Conservation (phyloP, 2,888 invertebrate species). For the Microctonus aethiopoides region DNA sequence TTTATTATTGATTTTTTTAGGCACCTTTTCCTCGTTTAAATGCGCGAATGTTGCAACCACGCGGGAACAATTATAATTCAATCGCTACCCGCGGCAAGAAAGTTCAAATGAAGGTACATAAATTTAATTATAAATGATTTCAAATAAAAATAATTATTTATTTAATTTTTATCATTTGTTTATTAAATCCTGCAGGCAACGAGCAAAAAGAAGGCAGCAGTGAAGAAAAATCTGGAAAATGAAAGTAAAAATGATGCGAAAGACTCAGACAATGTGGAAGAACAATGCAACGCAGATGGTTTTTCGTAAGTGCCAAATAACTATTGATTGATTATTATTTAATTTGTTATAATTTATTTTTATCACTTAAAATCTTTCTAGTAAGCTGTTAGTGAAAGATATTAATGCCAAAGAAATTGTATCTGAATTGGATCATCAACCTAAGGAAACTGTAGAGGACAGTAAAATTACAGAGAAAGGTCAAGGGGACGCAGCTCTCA, state of each 20-base stretch:
- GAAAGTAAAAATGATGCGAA: conserved; percentile 56
- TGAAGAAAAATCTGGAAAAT: conserved; percentile 59
- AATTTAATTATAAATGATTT: not conserved
- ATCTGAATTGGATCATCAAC: conserved; percentile 54
- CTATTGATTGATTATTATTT: not conserved
- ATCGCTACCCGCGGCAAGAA: conserved; percentile 61
- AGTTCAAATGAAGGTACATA: conserved; percentile 65
- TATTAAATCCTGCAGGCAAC: conserved; percentile 54
- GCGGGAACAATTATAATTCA: conserved; percentile 56
- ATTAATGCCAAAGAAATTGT: conserved; percentile 52
- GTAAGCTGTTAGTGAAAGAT: conserved; percentile 49
- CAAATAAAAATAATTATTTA: conserved; percentile 19
- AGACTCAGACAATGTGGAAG: conserved; percentile 57
- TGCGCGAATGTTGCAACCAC: conserved; percentile 59
- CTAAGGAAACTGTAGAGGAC: conserved; percentile 59
- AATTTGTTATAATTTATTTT: conserved; percentile 8
- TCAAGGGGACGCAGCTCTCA: conserved; percentile 57
- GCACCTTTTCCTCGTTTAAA: conserved; percentile 28
- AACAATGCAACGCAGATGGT: conserved; percentile 57
- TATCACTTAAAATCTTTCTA: conserved; percentile 34
- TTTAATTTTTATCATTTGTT: too few species aligned
- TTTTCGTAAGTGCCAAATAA: conserved; percentile 52
- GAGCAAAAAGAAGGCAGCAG: conserved; percentile 58
- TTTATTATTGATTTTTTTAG: conserved; percentile 27
- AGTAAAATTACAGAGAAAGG: conserved; percentile 57